Base-by-base conservation (phyloP, 2,113 vertebrate species). In the Amia ocellicauda region DNA sequence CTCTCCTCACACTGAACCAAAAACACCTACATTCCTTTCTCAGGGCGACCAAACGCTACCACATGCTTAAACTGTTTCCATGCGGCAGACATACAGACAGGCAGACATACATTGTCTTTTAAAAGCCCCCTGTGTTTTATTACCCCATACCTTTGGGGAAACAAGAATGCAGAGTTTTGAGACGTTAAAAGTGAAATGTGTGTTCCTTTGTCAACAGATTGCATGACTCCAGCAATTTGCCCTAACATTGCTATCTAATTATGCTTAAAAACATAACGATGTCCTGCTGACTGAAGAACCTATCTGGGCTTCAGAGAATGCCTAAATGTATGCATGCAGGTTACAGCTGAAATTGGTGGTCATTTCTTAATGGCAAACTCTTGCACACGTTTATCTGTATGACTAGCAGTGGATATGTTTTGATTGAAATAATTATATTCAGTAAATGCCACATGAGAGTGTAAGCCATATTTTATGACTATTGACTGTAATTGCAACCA, bases 21-120 rank as follows among this genome's bases (percentile, higher is more conserved):
- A 69, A 13, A 64, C 11, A 17, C 13, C 43, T 58, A 13, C 24
- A 43, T 79, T 71, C 60, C 40, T 73, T 47, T 55, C 40, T 61
- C 65, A 42, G 14, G 49, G 64, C 19, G 63, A 42, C 26, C 65
- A 84, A 83, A 68, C 29, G 52, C 26, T 77, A 73, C 71, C 72
- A 78, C 80, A 60, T 75, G 74, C 62, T 64, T 58, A 70, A 23
- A 61, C 42, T 58, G 73, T 62, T 45, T 68, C 16, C 64, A 7
- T 28, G 27, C 27, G 28, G 67, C 4, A 17, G 11, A 47, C 16
- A 47, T 17, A n/a, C 53, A 64, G 69, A 27, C 26, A 55, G 28
- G 14, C 24, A 29, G 53, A 27, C 10, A 53, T 36, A 27, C 3
- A 58, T 62, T 24, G 53, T 29, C 40, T 42, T 66, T 42, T 16